A percentile compares a stretch with the other conserved stretches of the same genome.
These are phyloP conservation scores for Sphinx pinastri DNA, from an alignment of 2,888 invertebrate species.

Conservation along the genomic window DNA sequence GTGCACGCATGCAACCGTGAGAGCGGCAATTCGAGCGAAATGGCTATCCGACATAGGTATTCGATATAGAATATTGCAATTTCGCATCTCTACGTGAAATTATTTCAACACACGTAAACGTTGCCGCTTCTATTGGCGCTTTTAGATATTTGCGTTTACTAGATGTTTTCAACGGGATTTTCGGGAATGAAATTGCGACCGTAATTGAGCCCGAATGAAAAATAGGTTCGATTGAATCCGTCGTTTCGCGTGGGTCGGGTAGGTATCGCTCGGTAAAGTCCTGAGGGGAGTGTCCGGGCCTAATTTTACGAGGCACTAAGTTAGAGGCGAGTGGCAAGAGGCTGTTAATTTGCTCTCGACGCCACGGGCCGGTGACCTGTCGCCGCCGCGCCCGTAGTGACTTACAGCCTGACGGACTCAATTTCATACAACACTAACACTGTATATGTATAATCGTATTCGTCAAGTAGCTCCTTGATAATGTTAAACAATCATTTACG, in stretches of 20 bases:
- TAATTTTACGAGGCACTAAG: slow-evolving; percentile 83
- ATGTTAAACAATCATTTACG: slow-evolving; percentile 16
- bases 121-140: background rate
- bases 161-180: slow-evolving; percentile 2
- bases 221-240: slow-evolving; percentile 59
- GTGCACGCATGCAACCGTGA: slow-evolving; percentile 54
- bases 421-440: slow-evolving; percentile 20
- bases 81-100: slow-evolving; percentile 33
- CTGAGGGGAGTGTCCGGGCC: slow-evolving; percentile 74
- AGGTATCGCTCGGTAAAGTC: slow-evolving; percentile 55
- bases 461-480: slow-evolving; percentile 10
- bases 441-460: background rate
- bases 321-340: slow-evolving; percentile 77
- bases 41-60: slow-evolving; percentile 47
- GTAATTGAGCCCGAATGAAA: slow-evolving; percentile 54
- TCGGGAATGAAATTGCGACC: slow-evolving; percentile 34
- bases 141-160: slow-evolving; percentile 2
- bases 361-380: slow-evolving; percentile 64
- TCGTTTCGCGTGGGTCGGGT: slow-evolving; percentile 55
- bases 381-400: slow-evolving; percentile 80
- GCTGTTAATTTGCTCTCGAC: slow-evolving; percentile 76
- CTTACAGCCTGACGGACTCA: slow-evolving; percentile 56
- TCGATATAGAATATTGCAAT: slow-evolving; percentile 36
- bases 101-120: slow-evolving; percentile 12
- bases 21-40: slow-evolving; percentile 54